Base-by-base conservation (phyloP, 2,888 invertebrate genomes). In the Lutraria lutraria region DNA sequence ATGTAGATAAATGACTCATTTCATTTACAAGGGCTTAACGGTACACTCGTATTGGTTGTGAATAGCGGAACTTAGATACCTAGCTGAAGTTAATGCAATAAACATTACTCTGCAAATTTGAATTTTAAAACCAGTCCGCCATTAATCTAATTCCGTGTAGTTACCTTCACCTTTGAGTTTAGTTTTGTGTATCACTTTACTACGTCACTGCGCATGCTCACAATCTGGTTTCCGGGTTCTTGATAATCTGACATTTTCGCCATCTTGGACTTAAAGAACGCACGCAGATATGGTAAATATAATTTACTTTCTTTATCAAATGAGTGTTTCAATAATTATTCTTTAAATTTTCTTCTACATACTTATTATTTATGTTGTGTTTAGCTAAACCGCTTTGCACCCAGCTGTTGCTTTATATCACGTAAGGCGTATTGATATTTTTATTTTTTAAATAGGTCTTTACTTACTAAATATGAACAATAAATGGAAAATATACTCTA, bases 251-350 rank as follows among this genome's bases (percentile, higher is more conserved):
- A 83, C 63, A 88, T 80, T 87, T 87, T 83, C 87, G 87, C 87
- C 87, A 88, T 88, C 83, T 88, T 88, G 87, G 87, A 88, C 80
- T 83, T 88, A 83, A 84, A 79, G 63, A 83, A 72, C 54, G 60
- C 87, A 85, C 83, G 80, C 80, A 83, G 87, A 79, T 83, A 88
- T 88, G 87, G 87, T 88, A 88, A 88, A 80, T 88, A 88, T 85
- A n/a, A 76, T 82, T 86, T 87, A 52, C 80, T 88, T 83, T 43
- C 80, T 63, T 83, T 79, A 31, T 52, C 63, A 76, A 43, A 76
- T 87, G 29, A 56, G 29, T 76, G 31, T 15, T 68, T 82, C 80
- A 29, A 15, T 84, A 79, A 80, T 80, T 31, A 87, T 29, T 87
- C 52, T 81, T 76, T 76, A 16, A 34, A 21, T 52, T 68, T 53